Evolutionary conservation across 2,797 vertebrate species (phyloP), one percentile per base, ranked within the genome.

Genomic region (Enteromius unitaeniatus): DNA sequence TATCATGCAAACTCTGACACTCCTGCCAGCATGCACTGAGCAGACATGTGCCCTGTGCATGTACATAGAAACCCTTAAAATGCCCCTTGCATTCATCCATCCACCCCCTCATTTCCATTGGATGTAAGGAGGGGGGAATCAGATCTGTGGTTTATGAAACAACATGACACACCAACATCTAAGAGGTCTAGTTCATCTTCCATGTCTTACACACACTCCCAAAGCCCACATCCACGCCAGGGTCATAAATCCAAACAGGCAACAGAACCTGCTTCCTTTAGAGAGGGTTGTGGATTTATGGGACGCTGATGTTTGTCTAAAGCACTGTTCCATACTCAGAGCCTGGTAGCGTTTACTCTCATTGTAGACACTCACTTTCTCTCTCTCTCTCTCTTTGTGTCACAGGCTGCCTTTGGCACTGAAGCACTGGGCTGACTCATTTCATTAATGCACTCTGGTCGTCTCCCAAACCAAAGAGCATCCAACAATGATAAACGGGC

Each of bases 1-100:
- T 91, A 89, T 93, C 97, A 99, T 99, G 97, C 97, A 99, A 97
- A 96, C 93, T 79, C 60, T 91, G 37, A 86, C 87, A 94, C 92
- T 88, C 89, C 60, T 87, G 47, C 82, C 73, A 70, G 86, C 94
- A 95, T 95, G 88, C 93, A 95, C 84, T 91, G 74, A 90, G 89
- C 6, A 15, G 11, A 72, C 78, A 87, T 15, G 87, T 64, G 89
- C 88, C 88, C 94, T 96, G 91, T 99, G 97, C 95, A 99, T 99
- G 97, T 90, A 85, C 78, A 67, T 10, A 82, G 81, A 81, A 84
- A 78, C 65, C 55, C 40, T 67, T 26, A 23, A 64, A 64, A 17
- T 15, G 31, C n/a, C 65, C 81, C 60, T 65, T 11, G 2, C 13
- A 67, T 51, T 31, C 28, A 76, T 77, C 55, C 78, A 78, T 81